These are phyloP conservation scores for Mylabris sibirica DNA, from an alignment of 2,888 invertebrate genomes.

Conservation along the genomic window DNA sequence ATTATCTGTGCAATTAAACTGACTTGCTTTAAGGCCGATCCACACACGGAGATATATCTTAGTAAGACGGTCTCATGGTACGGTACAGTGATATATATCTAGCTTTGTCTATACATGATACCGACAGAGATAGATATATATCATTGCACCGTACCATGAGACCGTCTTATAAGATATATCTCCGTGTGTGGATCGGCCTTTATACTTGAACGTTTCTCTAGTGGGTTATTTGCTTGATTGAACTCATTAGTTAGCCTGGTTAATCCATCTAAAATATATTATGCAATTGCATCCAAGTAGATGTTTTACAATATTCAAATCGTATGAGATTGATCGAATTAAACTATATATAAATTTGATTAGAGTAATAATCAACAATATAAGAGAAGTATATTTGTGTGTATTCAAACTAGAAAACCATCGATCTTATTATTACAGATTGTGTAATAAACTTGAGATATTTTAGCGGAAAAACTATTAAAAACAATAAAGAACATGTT, in stretches of 20 bases:
- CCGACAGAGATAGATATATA: too few relatives aligned
- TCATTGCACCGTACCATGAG: too few relatives aligned
- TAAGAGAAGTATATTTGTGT: background rate
- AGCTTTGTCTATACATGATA: too few relatives aligned
- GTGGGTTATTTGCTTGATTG: slow-evolving; percentile 10
- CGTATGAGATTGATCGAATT: background rate
- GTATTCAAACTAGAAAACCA: too few relatives aligned
- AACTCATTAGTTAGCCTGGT: slow-evolving; percentile 15
- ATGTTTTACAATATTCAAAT: slow-evolving; percentile 7
- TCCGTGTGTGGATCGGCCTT: too few relatives aligned
- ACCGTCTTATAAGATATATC: too few relatives aligned
- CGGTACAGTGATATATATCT: too few relatives aligned
- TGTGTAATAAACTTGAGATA: background rate
- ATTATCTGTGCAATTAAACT: slow-evolving; percentile 11
- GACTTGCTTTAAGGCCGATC: background rate
- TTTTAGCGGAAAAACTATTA: background rate
- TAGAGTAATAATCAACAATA: background rate
- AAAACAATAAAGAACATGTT: background rate
- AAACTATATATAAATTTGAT: background rate
- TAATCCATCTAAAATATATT: slow-evolving; percentile 14
- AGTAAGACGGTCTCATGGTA: too few relatives aligned
- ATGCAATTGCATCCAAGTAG: slow-evolving; percentile 5
- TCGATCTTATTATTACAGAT: background rate
- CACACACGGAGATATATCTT: too few relatives aligned
- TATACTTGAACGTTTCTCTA: slow-evolving; percentile 9